These are phyloP conservation scores for Acleris laterana DNA, from an alignment of 2,888 invertebrate species.

Conservation along the genomic window DNA sequence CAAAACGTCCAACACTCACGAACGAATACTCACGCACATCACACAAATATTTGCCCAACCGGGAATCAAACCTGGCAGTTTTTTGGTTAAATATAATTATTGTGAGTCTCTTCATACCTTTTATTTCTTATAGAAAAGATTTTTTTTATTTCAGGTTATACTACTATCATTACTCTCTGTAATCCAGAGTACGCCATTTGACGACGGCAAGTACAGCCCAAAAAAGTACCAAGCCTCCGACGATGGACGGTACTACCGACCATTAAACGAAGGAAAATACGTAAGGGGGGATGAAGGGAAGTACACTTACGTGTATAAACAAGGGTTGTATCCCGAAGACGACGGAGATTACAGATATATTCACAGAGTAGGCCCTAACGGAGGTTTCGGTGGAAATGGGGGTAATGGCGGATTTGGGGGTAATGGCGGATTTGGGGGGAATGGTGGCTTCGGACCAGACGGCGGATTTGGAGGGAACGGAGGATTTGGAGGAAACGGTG, in stretches of 20 bases:
- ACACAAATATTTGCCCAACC: too few species aligned
- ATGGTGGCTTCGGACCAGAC: constrained; percentile 46
- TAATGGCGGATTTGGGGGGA: constrained; percentile 49
- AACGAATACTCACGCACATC: too few species aligned
- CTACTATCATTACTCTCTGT: constrained; percentile 53
- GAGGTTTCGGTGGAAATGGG: constrained; percentile 57
- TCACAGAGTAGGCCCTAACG: constrained; percentile 68
- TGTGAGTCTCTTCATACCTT: too few species aligned
- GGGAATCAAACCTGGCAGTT: too few species aligned
- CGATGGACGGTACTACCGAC: constrained; percentile 75
- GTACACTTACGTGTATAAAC: constrained; percentile 75
- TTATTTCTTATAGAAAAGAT: too few species aligned
- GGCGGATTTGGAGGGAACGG: constrained; percentile 29
- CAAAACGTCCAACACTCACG: too few species aligned
- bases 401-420: constrained; percentile 56
- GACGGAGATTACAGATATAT: constrained; percentile 81
- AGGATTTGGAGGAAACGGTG: constrained; percentile 45
- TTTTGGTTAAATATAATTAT: too few species aligned
- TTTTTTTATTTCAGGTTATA: constrained; percentile 56
- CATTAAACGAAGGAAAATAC: constrained; percentile 79
- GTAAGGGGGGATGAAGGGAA: constrained; percentile 80
- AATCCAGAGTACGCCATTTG: constrained; percentile 57
- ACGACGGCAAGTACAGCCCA: constrained; percentile 66
- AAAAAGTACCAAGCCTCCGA: constrained; percentile 61
- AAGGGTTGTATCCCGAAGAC: constrained; percentile 62